Conservation (phyloP, 2,113 vertebrate genomes). For the Columba janthina region DNA sequence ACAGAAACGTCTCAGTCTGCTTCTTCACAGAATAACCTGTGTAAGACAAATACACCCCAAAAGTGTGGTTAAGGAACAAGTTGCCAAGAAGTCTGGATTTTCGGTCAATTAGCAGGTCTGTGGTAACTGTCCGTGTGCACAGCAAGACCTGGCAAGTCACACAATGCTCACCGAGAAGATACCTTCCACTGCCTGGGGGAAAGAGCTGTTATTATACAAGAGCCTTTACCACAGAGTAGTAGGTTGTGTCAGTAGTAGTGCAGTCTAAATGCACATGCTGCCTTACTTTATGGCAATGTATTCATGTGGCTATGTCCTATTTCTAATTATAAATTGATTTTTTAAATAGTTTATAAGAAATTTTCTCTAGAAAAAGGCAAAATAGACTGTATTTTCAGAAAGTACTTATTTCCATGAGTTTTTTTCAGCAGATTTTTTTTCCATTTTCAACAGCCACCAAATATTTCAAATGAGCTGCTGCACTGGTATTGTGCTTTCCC, state of each 20-base stretch:
- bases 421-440: not conserved
- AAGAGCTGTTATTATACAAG: not conserved
- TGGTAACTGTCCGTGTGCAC: not conserved
- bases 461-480: not conserved
- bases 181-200: not conserved
- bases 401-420: not conserved
- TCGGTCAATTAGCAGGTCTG: not conserved
- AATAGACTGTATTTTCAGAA: not conserved
- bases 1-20: not conserved
- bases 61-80: not conserved
- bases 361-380: not conserved
- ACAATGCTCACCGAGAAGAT: not conserved
- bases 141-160: not conserved
- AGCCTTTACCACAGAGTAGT: not conserved
- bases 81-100: not conserved
- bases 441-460: not conserved
- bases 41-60: not conserved
- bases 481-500: accelerated
- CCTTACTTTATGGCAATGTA: not conserved
- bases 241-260: not conserved
- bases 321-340: not conserved
- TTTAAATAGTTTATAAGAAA: not conserved
- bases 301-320: not conserved
- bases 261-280: not conserved
- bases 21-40: not conserved